Evolutionary conservation across 2,797 vertebrate species (phyloP).

Genomic region (Hemitrygon akajei): DNA sequence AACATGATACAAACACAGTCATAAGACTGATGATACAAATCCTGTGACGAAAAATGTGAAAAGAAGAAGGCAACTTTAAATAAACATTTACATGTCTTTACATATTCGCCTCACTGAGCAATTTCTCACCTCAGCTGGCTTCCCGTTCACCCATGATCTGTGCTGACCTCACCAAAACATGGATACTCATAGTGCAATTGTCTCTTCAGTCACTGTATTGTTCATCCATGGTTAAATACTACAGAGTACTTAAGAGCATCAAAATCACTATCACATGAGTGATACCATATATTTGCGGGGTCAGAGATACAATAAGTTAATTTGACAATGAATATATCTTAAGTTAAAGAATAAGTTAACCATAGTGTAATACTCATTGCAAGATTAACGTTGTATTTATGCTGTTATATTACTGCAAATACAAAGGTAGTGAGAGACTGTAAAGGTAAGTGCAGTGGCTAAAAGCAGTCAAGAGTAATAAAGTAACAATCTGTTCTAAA

Average conservation of each 20-base stretch:
- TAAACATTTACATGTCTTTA: neutral
- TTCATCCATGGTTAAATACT: neutral
- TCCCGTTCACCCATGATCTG: neutral
- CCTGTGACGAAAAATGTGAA: constrained; percentile 55
- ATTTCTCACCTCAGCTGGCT: neutral
- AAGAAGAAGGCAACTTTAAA: neutral
- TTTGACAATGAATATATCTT: neutral
- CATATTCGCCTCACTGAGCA: neutral
- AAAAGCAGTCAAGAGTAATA: neutral
- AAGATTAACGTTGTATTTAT: neutral
- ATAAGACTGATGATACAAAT: constrained; percentile 96
- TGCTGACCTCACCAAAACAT: neutral
- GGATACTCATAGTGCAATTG: neutral
- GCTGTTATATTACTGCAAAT: neutral
- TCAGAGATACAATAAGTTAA: neutral
- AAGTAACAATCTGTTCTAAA: too few species aligned
- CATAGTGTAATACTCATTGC: neutral
- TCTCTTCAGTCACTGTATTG: neutral
- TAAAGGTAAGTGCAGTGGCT: neutral
- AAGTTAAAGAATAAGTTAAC: neutral
- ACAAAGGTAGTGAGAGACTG: neutral
- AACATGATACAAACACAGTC: constrained; percentile 99
- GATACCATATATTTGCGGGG: neutral
- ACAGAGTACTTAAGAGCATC: neutral
- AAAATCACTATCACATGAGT: neutral